Evolutionary conservation across 2,113 vertebrate species (phyloP), one percentile per base, ranked within the genome.

Genomic region (Ceyx cyanopectus): DNA sequence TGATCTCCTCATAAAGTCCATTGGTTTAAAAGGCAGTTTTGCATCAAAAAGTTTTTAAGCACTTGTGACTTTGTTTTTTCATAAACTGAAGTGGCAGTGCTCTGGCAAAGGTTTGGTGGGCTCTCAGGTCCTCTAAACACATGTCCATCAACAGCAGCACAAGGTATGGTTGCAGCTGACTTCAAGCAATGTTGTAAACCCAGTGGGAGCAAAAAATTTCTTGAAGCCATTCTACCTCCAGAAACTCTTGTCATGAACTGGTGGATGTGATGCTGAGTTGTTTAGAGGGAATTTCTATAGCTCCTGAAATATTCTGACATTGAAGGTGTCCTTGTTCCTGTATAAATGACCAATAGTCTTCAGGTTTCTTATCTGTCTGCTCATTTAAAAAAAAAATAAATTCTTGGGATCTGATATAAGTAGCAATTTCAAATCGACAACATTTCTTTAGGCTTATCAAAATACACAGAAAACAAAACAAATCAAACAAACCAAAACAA

Each of bases 261-360:
- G 34, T 61, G 57, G 26, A 73, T 68, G 23, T 26, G 45, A 53
- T 48, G 19, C 7, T 5, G 9, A 68, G 27, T n/a, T 81, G n/a
- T 60, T 84, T 19, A 93, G 51, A 18, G 4, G 17, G 9, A 43
- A 67, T 40, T 78, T 82, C 15, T 61, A 17, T 81, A 63, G 24
- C 20, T 89, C 6, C 21, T 84, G 74, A 81, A 78, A 56, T 81
- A 81, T 65, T 67, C n/a, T 87, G 77, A 60, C n/a, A 17, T 90
- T 67, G 62, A 75, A 78, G 30, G 4, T 78, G 45, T 32, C 27
- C 23, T 81, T 81, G 18, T 78, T 79, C n/a, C 23, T 94, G 19
- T 48, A 41, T 51, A 14, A 56, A 3, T 50, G 40, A 27, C 65
- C 32, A 46, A 41, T 40, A 69, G 43, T 68, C 57, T 80, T 66